Conservation (phyloP, 1,140 invertebrate genomes). For the Drosophila neocordata region DNA sequence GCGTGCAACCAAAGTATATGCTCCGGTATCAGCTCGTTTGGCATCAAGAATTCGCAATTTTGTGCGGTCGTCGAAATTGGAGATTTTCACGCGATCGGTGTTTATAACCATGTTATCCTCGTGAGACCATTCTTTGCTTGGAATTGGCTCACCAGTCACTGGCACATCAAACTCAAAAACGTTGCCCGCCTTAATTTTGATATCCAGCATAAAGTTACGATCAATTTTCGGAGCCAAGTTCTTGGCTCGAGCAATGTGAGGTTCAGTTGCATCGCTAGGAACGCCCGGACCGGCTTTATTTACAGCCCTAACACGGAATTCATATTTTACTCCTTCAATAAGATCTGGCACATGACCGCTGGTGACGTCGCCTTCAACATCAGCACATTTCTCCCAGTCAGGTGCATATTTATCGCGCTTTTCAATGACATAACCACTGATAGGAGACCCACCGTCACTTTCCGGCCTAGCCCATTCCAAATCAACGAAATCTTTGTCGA, state of each 20-base stretch:
- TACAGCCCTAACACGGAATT: constrained; percentile 96
- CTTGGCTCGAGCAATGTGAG: constrained; percentile 95
- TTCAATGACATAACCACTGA: constrained; percentile 97
- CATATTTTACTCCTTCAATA: constrained; percentile 94
- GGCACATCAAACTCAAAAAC: constrained; percentile 97
- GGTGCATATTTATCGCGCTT: constrained; percentile 96
- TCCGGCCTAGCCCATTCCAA: constrained; percentile 95
- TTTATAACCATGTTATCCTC: constrained; percentile 91
- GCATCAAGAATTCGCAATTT: constrained; percentile 94
- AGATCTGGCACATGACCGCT: constrained; percentile 93
- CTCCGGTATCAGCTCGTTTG: constrained; percentile 93
- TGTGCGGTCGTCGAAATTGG: constrained; percentile 93
- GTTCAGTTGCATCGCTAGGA: constrained; percentile 93
- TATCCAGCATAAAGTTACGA: constrained; percentile 94
- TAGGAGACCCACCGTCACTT: constrained; percentile 93
- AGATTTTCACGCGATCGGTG: constrained; percentile 92
- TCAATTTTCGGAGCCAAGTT: constrained; percentile 96
- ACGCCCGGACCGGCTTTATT: constrained; percentile 97
- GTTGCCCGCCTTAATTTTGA: constrained; percentile 96
- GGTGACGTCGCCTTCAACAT: constrained; percentile 92
- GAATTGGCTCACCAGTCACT: constrained; percentile 96
- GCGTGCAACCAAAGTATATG: constrained; percentile 94
- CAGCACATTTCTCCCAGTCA: constrained; percentile 94
- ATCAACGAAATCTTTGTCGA: constrained; percentile 96
- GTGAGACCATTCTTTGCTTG: constrained; percentile 95